Base-by-base conservation (phyloP, 1,140 invertebrate genomes). In the Drosophila biarmipes region DNA sequence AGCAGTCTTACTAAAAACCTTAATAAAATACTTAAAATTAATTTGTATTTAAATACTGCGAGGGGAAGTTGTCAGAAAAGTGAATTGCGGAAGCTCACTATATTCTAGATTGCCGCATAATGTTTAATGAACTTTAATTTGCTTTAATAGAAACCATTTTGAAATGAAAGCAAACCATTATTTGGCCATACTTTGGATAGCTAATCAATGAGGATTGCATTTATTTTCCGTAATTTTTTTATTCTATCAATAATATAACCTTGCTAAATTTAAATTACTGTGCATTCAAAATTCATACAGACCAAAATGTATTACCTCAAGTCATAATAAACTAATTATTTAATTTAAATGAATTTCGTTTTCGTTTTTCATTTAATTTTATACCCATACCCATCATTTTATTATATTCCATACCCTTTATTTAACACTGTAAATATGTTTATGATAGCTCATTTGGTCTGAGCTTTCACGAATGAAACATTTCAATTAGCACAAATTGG, bases 401-500 rank as follows among this genome's bases (percentile, higher is more conserved):
- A 17, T 49, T n/a, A 7, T 14, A 29, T 49, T 49, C 15, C 19
- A 31, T 56, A 29, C 29, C 11, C n/a, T 40, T 42, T 38, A 49
- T 43, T 40, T 6, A 31, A 17, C 37, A 4, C 46, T 4, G 6
- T 54, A 38, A 61, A 40, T 57, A 31, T 31, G 15, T 57, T 40
- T 37, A 58, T 14, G 31, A 35, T 27, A 12, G 49, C 35, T 12
- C 21, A 38, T 27, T 37, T 27, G 11, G 15, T 14, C 29, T 15
- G 12, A 24, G 27, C 58, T 34, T 21, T 34, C 12, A 14, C 34
- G 53, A 58, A 17, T 63, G 27, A 24, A 43, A 31, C 21, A 34
- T 59, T 59, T 49, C 34, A 67, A 63, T 49, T 64, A 64, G 17
- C 63, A 51, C 29, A 11, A 15, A 31, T 61, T 58, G n/a, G 17